Evolutionary conservation across 2,113 vertebrate species (phyloP).

Genomic region (Ahaetulla prasina): DNA sequence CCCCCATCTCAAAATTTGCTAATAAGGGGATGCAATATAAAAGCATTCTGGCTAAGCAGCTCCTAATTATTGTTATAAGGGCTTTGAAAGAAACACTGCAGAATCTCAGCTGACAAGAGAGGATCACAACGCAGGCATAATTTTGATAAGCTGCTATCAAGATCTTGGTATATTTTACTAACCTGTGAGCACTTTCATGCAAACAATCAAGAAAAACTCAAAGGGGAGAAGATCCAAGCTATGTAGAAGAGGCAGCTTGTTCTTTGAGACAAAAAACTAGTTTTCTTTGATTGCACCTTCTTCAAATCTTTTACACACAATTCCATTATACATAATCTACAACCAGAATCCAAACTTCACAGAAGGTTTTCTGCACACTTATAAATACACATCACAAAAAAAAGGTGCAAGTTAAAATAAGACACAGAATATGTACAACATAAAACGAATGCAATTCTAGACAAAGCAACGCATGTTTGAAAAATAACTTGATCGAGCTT

Average conservation of each 20-base stretch:
- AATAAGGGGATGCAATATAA: neutral
- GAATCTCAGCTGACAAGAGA: neutral
- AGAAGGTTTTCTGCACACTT: slow-evolving; percentile 75
- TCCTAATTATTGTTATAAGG: neutral
- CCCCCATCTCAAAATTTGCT: slow-evolving; percentile 42
- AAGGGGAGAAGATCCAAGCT: slow-evolving; percentile 49
- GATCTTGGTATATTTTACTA: slow-evolving; percentile 13
- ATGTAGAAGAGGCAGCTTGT: slow-evolving; percentile 64
- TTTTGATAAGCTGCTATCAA: neutral
- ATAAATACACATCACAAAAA: slow-evolving; percentile 83
- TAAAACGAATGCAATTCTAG: slow-evolving; percentile 70
- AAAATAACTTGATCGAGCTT: slow-evolving; percentile 77
- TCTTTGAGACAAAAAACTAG: slow-evolving; percentile 60
- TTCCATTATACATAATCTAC: slow-evolving; percentile 81
- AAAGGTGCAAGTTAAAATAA: slow-evolving; percentile 73
- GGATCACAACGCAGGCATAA: neutral
- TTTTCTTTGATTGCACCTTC: slow-evolving; percentile 75
- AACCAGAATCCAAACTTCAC: slow-evolving; percentile 75
- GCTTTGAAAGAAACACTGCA: neutral
- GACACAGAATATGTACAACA: slow-evolving; percentile 80
- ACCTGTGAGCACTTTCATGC: slow-evolving; percentile 69
- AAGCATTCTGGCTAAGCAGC: neutral
- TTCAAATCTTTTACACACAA: slow-evolving; percentile 75
- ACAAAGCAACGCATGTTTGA: slow-evolving; percentile 68
- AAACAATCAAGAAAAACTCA: slow-evolving; percentile 64